A percentile compares a stretch with the other conserved stretches of the same genome.
Conservation (phyloP, 1,140 invertebrate species). For the Alviniconcha marisindica region DNA sequence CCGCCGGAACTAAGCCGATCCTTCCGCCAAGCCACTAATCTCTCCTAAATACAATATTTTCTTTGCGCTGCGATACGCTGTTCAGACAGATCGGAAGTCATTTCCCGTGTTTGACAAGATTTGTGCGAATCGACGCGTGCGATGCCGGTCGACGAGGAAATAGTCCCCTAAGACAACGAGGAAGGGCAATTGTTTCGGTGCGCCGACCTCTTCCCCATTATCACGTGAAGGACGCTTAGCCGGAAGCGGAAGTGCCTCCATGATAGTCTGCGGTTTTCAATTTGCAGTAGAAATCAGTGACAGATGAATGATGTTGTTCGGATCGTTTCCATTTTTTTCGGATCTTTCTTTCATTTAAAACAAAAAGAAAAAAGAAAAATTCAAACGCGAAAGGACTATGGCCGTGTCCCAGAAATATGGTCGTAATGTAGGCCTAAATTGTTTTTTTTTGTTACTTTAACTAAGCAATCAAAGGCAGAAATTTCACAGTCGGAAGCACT, state of each 20-base stretch:
- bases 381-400: no score
- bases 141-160: background rate
- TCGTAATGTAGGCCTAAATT: no score
- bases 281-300: no score
- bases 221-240: background rate
- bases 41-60: slow-evolving; percentile 29
- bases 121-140: no score
- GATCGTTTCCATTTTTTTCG: no score
- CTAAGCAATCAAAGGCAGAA: no score
- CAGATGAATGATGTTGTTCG: no score
- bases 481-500: no score
- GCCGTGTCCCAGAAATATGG: no score
- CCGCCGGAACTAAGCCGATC: slow-evolving; percentile 23
- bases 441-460: no score
- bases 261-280: background rate
- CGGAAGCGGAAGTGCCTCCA: slow-evolving; percentile 1
- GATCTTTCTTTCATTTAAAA: no score
- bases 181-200: background rate
- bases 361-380: no score
- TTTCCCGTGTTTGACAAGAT: slow-evolving; percentile 12
- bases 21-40: background rate
- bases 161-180: background rate
- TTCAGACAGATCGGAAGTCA: slow-evolving; percentile 25
- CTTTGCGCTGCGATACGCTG: background rate
- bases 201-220: background rate